phyloP scores from a whole-genome alignment of 2,113 vertebrate genomes.

The Pseudopodoces humilis region DNA sequence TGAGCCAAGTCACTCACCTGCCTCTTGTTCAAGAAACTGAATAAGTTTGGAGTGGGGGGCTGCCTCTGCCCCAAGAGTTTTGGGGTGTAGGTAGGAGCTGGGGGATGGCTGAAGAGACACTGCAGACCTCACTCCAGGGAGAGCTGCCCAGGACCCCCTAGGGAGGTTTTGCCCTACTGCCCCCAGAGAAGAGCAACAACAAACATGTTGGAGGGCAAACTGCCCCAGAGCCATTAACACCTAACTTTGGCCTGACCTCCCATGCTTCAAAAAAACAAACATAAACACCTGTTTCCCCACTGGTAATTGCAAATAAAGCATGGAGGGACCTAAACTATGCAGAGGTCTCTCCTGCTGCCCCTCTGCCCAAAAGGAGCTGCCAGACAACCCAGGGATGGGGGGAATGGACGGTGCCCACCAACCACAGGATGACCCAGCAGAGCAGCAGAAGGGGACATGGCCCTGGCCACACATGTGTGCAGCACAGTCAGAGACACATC shows the following conservation, averaged over 20 bases:
- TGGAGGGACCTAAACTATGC: fast-evolving
- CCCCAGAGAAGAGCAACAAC: neutral
- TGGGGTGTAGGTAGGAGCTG: neutral
- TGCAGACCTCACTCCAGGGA: neutral
- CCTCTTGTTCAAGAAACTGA: neutral
- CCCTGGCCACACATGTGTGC: fast-evolving
- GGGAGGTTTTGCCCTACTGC: neutral
- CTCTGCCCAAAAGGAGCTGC: neutral
- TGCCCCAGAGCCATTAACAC: neutral
- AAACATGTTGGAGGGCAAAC: neutral
- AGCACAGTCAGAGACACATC: neutral
- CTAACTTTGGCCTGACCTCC: neutral
- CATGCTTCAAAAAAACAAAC: neutral
- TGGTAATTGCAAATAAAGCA: neutral
- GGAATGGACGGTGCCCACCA: fast-evolving
- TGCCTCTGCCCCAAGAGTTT: neutral
- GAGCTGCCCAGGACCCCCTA: fast-evolving
- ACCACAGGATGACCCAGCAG: neutral
- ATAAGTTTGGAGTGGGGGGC: fast-evolving
- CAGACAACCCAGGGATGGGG: neutral
- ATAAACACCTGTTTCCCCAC: neutral
- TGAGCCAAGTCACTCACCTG: fast-evolving
- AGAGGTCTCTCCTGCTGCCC: neutral
- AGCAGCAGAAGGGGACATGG: neutral
- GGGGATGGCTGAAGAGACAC: neutral